Percentiles rank a stretch among this genome's conserved stretches.
These are phyloP conservation scores for Tor tambroides DNA, from an alignment of 2,113 vertebrate species.

Conservation along the genomic window DNA sequence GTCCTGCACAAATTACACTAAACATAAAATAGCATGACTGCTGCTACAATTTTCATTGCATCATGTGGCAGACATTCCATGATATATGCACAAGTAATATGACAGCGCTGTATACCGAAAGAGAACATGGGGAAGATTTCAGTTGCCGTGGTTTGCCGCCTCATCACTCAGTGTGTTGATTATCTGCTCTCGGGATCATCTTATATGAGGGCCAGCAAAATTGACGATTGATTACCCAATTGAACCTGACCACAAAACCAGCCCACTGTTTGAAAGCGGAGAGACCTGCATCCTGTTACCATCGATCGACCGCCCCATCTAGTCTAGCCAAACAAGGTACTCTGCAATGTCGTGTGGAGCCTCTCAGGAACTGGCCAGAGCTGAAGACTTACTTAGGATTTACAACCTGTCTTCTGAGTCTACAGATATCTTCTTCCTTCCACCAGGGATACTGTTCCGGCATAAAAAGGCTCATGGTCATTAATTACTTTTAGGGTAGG, in stretches of 20 bases:
- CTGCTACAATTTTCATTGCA: not conserved
- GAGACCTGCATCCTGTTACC: conserved; percentile 55
- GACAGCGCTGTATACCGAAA: not conserved
- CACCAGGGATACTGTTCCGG: not conserved
- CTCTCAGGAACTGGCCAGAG: conserved; percentile 19
- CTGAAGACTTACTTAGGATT: conserved; percentile 24
- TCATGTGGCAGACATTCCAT: not conserved
- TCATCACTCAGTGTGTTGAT: conserved; percentile 45
- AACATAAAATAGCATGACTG: not conserved
- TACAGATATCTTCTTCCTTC: conserved; percentile 24
- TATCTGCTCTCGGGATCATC: conserved; percentile 48
- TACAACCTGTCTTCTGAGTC: conserved; percentile 10
- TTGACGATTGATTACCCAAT: conserved; percentile 62
- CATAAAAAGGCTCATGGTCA: not conserved
- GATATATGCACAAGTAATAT: conserved; percentile 9
- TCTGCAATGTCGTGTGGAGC: conserved; percentile 29
- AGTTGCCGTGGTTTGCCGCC: not conserved
- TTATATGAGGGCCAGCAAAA: conserved; percentile 51
- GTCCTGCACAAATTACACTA: too few species aligned
- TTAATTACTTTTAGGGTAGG: conserved; percentile 13
- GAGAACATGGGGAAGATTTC: not conserved
- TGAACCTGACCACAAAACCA: conserved; percentile 55
- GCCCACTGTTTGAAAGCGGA: conserved; percentile 50
- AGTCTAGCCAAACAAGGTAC: conserved; percentile 20
- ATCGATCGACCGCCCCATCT: conserved; percentile 49